Base-by-base conservation (phyloP, 2,797 vertebrate genomes). In the Geotria australis region DNA sequence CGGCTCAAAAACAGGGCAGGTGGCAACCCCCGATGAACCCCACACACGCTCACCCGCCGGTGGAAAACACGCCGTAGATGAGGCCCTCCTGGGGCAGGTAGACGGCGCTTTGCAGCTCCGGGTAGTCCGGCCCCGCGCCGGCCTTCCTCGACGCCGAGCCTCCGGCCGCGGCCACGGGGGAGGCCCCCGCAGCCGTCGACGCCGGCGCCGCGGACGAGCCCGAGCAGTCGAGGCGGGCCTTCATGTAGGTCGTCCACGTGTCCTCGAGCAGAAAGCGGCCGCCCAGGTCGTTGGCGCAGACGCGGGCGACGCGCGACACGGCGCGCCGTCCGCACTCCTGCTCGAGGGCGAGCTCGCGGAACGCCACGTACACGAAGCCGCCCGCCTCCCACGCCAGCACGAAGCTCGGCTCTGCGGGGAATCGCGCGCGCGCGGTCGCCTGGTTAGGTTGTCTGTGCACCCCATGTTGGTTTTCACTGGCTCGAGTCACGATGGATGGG, bases 231-330 rank as follows among this genome's bases (percentile, higher is more conserved):
- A 96, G 77, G 57, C 88, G 66, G 8, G 88, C 89, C 69, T 96
- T 96, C 78, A 85, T 91, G 70, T 95, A 96, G 0, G 89, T 96
- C 60, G 89, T 96, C 89, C 89, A 96, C 0, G 89, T 96, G 73
- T 94, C 85, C 69, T 96, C 89, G 68, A 96, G 77, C 64, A 96
- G 72, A 61, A 96, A 96, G 2, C 85, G 79, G 1, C 89, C 89
- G 1, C 89, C 89, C 0, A 91, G 77, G 61, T 96, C 89, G 2
- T 93, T 96, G 74, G 93, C 94, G 66, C 89, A 96, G 65, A 96
- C 88, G 0, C 89, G 74, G 2, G 84, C 89, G 68, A 95, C 88
- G 0, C 89, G 77, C 6, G 89, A 96, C 63, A 88, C 91, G 47
- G 91, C 84, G 0, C 83, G 88, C 70, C 83, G 85, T 8, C 88